Base-by-base conservation (phyloP, 2,888 invertebrate species). In the Archaeoteleia sp. region DNA sequence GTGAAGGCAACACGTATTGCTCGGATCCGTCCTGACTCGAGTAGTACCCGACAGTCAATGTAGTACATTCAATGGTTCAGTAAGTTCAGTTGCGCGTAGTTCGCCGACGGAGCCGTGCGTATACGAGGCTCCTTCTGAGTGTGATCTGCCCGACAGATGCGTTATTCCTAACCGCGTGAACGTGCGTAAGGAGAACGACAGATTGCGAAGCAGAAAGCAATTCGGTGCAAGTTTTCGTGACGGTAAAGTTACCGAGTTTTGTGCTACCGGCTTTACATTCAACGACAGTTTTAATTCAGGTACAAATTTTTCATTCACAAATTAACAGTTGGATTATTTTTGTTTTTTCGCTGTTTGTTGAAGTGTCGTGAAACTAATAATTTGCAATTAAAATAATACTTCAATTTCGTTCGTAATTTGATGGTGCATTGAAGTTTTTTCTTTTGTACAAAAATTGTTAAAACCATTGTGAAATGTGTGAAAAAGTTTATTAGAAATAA, bases 61-160 rank as follows among this genome's bases (percentile, higher is more conserved):
- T 48, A 43, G 35, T 46, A 25, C 29, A 35, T 25, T 29, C 30
- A 34, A 39, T 30, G 30, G n/a, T n/a, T n/a, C n/a, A n/a, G n/a
- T n/a, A n/a, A n/a, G n/a, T 43, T 65, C 73, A 74, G 74, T 73
- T 57, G 78, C 73, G 75, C 74, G 77, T 71, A 73, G 76, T 75
- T 74, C 77, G 76, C 74, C 77, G 74, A 70, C 72, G 75, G 76
- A 74, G 74, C 72, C 68, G 72, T 70, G 73, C 73, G 57, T 53
- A 20, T 23, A 20, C 2, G 29, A 14, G 39, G 37, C 45, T 10
- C n/a, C 37, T 37, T 29, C 43, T 13, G 8, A 34, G 17, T 45
- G 10, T 13, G 25, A 37, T 20, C 12, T 12, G 57, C 34, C 23
- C 39, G 29, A 32, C 48, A 15, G 35, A 54, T 37, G 42, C 37